Evolutionary conservation across 2,113 vertebrate species (phyloP).

Genomic region (Caranx ignobilis): DNA sequence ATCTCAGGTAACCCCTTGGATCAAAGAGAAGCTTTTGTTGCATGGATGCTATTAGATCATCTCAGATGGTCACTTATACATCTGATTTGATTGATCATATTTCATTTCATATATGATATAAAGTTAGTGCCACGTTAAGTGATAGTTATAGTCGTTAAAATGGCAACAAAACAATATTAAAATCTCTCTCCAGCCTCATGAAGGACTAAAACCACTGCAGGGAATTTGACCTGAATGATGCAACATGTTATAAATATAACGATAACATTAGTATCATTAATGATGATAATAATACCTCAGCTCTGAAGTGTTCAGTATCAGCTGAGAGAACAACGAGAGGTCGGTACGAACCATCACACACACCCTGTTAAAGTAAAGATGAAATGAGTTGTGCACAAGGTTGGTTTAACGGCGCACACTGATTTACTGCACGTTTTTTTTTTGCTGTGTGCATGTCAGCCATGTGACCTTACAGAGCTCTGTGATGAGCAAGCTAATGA

Average conservation of each 20-base stretch:
- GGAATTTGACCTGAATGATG: conserved; percentile 44
- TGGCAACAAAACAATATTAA: conserved; percentile 16
- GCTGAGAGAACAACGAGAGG: conserved; percentile 66
- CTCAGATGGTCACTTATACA: conserved; percentile 71
- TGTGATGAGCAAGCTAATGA: not conserved
- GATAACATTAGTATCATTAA: too few species aligned
- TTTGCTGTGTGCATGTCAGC: not conserved
- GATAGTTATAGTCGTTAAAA: conserved; percentile 18
- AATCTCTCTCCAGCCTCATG: not conserved
- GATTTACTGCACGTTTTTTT: conserved; percentile 2
- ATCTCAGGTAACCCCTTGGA: conserved; percentile 41
- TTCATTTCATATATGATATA: conserved; percentile 72
- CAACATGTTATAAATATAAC: conserved; percentile 9
- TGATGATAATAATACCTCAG: conserved; percentile 17
- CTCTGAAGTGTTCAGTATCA: conserved; percentile 40
- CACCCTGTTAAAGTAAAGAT: conserved; percentile 29
- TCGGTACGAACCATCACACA: conserved; percentile 59
- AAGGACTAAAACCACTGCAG: conserved; percentile 2
- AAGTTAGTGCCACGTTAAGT: conserved; percentile 43
- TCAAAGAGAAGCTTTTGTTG: conserved; percentile 69
- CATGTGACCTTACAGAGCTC: conserved; percentile 12
- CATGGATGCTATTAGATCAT: conserved; percentile 78
- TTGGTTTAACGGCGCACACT: not conserved
- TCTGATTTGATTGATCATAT: conserved; percentile 79
- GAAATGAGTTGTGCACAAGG: not conserved